These are phyloP conservation scores for Lepidonotus clava DNA, from an alignment of 2,888 invertebrate species.

Conservation along the genomic window DNA sequence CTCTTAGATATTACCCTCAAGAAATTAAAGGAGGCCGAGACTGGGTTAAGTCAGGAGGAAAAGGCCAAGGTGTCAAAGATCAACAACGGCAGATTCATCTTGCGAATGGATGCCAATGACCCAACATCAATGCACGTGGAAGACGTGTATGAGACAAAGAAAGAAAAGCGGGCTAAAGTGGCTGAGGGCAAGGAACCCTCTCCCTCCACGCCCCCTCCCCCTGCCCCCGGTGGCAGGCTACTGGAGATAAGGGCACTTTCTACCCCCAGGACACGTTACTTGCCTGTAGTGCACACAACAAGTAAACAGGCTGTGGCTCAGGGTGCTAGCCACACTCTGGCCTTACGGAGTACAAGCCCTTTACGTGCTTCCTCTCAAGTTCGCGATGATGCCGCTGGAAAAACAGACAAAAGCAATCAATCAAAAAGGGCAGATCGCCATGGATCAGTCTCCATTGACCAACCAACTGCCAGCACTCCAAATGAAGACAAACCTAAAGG, in stretches of 20 bases:
- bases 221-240: background rate
- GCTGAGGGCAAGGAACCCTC: background rate
- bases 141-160: conserved; percentile 18
- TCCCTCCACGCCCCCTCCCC: background rate
- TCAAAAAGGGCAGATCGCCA: background rate
- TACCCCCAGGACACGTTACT: background rate
- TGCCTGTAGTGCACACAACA: conserved; percentile 14
- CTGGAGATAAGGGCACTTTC: background rate
- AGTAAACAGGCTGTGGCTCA: too few species aligned
- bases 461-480: background rate
- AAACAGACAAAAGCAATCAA: too few species aligned
- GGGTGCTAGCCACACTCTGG: too few species aligned
- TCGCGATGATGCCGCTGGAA: too few species aligned
- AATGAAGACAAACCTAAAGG: background rate
- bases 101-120: conserved; percentile 9
- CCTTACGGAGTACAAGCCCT: too few species aligned
- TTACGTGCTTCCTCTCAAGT: too few species aligned
- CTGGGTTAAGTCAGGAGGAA: background rate
- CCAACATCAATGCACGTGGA: conserved; percentile 25
- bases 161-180: background rate
- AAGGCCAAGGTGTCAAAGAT: background rate
- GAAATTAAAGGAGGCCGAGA: background rate
- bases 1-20: conserved; percentile 9
- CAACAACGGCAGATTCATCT: background rate
- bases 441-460: background rate